phyloP scores from a whole-genome alignment of 2,113 vertebrate genomes.

The Actenoides hombroni region DNA sequence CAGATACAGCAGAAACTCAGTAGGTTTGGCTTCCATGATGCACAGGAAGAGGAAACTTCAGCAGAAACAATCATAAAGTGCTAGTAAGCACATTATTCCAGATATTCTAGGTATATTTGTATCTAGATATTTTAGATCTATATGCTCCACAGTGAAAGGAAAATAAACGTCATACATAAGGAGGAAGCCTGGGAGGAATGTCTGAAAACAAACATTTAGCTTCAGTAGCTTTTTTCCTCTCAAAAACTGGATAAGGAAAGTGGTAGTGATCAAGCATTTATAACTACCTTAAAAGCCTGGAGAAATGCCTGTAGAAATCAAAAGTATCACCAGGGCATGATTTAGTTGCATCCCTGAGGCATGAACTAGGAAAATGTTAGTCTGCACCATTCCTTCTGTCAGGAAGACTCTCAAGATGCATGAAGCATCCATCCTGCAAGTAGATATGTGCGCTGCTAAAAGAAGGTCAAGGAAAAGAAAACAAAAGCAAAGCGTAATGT shows the following conservation, averaged over 20 bases:
- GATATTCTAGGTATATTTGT: not conserved
- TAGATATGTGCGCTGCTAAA: not conserved
- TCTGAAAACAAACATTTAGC: not conserved
- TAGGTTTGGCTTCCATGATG: not conserved
- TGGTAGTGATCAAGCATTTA: not conserved
- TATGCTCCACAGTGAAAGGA: not conserved
- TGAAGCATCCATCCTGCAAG: not conserved
- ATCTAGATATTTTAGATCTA: not conserved
- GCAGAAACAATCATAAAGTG: not conserved
- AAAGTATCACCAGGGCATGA: not conserved
- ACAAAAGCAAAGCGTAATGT: accelerated
- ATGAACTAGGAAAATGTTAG: not conserved
- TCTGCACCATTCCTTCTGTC: not conserved
- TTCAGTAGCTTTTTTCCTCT: not conserved
- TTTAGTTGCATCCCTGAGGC: not conserved
- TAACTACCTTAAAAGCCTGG: not conserved
- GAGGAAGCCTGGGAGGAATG: not conserved
- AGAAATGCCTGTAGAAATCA: not conserved
- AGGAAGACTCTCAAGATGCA: not conserved
- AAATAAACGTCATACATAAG: not conserved
- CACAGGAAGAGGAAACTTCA: not conserved
- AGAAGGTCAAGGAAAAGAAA: not conserved
- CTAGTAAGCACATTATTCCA: not conserved
- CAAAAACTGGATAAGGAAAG: not conserved
- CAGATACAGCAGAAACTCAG: not conserved